A percentile compares a stretch with the other conserved stretches of the same genome.
phyloP scores from a whole-genome alignment of 1,140 invertebrate genomes.

The Limonius californicus region DNA sequence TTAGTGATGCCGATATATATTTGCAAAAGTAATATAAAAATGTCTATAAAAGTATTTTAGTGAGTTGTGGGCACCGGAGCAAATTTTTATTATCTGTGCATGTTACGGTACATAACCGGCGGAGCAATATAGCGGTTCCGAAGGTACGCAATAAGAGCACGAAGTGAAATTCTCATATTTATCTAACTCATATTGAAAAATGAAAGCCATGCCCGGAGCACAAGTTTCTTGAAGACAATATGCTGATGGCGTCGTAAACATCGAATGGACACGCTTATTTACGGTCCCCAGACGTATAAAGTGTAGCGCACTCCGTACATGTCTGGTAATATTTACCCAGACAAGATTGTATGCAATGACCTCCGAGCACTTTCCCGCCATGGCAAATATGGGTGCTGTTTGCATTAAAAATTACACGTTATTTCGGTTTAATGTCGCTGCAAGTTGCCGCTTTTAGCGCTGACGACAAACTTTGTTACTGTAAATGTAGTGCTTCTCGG shows the following conservation, averaged over 20 bases:
- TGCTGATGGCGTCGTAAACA: slow-evolving; percentile 8
- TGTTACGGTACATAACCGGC: background rate
- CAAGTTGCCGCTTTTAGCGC: slow-evolving; percentile 12
- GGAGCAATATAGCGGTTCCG: background rate
- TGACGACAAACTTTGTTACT: slow-evolving; percentile 2
- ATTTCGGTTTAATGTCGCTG: slow-evolving; percentile 21
- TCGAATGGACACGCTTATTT: slow-evolving; percentile 10
- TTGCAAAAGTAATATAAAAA: too few species aligned
- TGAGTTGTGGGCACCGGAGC: background rate
- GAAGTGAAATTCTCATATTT: background rate
- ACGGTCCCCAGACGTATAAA: slow-evolving; percentile 11
- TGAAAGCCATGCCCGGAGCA: background rate
- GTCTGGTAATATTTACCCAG: slow-evolving; percentile 15
- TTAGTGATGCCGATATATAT: too few species aligned
- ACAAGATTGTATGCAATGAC: slow-evolving; percentile 16
- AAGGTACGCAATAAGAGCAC: background rate
- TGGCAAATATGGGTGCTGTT: slow-evolving; percentile 21
- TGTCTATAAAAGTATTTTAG: background rate
- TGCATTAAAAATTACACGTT: slow-evolving; percentile 31
- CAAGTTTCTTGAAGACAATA: background rate
- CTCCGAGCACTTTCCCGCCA: background rate
- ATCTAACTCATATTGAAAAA: slow-evolving; percentile 1
- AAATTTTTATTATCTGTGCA: background rate
- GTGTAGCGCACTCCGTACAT: background rate
- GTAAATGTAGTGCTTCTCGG: slow-evolving; percentile 19